Evolutionary conservation across 2,888 invertebrate genomes (phyloP).

Genomic region (Agapostemon virescens): DNA sequence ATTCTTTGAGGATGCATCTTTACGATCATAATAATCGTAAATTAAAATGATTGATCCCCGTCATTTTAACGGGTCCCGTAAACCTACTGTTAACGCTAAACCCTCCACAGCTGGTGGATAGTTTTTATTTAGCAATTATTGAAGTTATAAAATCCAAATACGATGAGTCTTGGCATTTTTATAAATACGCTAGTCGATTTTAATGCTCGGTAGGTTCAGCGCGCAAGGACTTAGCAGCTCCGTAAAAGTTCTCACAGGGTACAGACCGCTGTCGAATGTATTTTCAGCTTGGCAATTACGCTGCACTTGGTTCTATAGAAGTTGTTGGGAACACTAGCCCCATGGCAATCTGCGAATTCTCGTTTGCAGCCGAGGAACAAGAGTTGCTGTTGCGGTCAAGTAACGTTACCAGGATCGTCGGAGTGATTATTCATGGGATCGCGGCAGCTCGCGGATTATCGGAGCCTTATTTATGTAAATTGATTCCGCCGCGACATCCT

Average conservation of each 20-base stretch:
- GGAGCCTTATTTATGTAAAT: slow-evolving; percentile 53
- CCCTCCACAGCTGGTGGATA: no score
- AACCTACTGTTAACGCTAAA: no score
- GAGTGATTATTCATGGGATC: slow-evolving; percentile 9
- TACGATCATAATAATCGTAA: no score
- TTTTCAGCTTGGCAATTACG: not conserved
- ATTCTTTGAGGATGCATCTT: no score
- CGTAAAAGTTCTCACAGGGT: not conserved
- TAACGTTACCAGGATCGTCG: not conserved
- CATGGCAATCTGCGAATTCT: not conserved
- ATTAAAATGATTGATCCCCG: no score
- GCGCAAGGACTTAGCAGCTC: not conserved
- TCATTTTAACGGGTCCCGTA: no score
- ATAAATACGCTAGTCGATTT: no score
- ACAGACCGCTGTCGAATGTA: not conserved
- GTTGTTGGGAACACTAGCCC: not conserved
- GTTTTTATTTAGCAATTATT: no score
- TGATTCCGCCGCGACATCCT: slow-evolving; percentile 41
- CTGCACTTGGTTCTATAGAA: not conserved
- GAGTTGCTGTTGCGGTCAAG: slow-evolving; percentile 4
- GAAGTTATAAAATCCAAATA: no score
- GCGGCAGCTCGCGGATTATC: slow-evolving; percentile 29
- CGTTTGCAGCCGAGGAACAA: not conserved
- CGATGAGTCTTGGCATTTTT: no score
- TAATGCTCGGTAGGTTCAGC: no score